These are phyloP conservation scores for Amphipyra tragopoginis DNA, from an alignment of 2,888 invertebrate species.

Conservation along the genomic window DNA sequence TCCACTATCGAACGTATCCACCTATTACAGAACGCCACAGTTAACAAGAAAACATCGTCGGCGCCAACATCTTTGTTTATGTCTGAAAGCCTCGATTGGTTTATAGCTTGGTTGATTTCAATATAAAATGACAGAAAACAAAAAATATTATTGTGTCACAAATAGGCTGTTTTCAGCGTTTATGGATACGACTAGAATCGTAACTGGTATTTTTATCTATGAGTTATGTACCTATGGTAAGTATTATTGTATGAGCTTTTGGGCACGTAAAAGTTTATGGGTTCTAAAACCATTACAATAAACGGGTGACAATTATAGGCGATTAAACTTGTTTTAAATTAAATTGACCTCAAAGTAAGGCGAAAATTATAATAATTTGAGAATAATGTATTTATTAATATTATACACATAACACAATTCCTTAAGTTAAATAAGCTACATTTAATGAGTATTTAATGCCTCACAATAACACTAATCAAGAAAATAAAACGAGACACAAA, in stretches of 20 bases:
- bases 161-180: constrained; percentile 37
- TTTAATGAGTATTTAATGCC: constrained; percentile 4
- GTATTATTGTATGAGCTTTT: constrained; percentile 8
- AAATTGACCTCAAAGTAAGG: background rate
- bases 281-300: background rate
- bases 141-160: constrained; percentile 52
- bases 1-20: constrained; percentile 60
- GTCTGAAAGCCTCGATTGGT: constrained; percentile 67
- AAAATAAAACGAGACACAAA: constrained; percentile 14
- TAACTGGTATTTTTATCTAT: constrained; percentile 31
- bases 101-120: constrained; percentile 61
- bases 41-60: constrained; percentile 69
- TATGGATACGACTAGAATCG: constrained; percentile 23
- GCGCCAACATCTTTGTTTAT: constrained; percentile 75
- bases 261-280: background rate
- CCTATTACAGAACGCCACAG: constrained; percentile 59
- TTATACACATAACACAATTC: background rate
- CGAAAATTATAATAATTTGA: background rate
- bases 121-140: constrained; percentile 58
- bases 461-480: constrained; percentile 7
- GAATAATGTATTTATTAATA: background rate
- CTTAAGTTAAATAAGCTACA: background rate
- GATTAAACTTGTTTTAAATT: too few species aligned
- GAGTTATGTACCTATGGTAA: constrained; percentile 11
- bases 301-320: too few species aligned